Evolutionary conservation across 2,113 vertebrate species (phyloP).

Genomic region (Crotophaga sulcirostris): DNA sequence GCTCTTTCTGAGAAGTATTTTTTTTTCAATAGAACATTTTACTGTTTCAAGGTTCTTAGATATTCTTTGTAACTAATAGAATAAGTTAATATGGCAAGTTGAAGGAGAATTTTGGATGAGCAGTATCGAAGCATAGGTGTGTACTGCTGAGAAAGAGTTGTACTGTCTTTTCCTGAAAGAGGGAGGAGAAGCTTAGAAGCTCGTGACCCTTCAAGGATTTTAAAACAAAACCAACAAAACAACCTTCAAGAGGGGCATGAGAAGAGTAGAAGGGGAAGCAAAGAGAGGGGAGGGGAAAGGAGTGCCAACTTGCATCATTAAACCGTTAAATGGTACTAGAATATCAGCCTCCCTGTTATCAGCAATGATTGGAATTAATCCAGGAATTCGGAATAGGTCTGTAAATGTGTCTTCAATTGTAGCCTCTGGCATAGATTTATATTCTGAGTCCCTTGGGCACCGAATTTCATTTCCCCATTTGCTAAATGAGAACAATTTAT

Average conservation of each 20-base stretch:
- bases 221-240: neutral
- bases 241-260: neutral
- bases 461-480: slow-evolving; percentile 43
- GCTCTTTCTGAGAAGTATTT: neutral
- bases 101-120: neutral
- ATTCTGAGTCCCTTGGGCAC: slow-evolving; percentile 1
- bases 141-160: neutral
- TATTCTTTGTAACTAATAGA: neutral
- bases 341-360: neutral
- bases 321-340: neutral
- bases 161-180: neutral
- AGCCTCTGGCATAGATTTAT: slow-evolving; percentile 31
- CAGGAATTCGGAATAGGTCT: slow-evolving; percentile 40
- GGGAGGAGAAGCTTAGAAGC: neutral
- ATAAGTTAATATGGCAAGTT: neutral
- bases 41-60: neutral
- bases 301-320: neutral
- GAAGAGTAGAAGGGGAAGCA: neutral
- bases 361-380: slow-evolving; percentile 28
- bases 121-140: neutral
- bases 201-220: neutral
- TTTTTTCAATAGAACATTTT: neutral
- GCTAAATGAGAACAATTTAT: slow-evolving; percentile 66
- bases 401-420: slow-evolving; percentile 14
- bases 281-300: neutral